Conservation (phyloP, 92 coral and sea anemone species). For the Siderastrea radians region DNA sequence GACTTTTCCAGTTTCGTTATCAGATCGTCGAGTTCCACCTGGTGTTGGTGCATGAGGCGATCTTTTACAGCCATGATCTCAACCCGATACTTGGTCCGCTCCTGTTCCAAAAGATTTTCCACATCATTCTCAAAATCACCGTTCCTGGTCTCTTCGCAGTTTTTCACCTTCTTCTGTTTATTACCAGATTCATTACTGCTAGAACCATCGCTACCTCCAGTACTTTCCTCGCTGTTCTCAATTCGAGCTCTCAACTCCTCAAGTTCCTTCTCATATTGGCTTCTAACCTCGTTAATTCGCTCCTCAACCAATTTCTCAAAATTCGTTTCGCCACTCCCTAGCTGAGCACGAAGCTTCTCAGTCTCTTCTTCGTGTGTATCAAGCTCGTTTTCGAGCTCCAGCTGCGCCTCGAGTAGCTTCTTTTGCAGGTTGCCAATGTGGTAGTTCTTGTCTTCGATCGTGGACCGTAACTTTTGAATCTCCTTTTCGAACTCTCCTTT, state of each 20-base stretch:
- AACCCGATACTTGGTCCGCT: slow-evolving; percentile 81
- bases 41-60: slow-evolving; percentile 80
- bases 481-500: slow-evolving; percentile 74
- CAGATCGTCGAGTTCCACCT: slow-evolving; percentile 78
- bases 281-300: slow-evolving; percentile 62
- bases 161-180: slow-evolving; percentile 46
- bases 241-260: slow-evolving; percentile 72
- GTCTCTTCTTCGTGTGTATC: slow-evolving; percentile 88
- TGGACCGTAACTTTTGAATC: slow-evolving; percentile 74
- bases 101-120: slow-evolving; percentile 74
- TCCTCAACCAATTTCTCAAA: slow-evolving; percentile 54
- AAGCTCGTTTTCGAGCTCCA: slow-evolving; percentile 84
- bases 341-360: slow-evolving; percentile 74
- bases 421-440: slow-evolving; percentile 86
- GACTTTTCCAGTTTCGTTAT: slow-evolving; percentile 78
- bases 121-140: slow-evolving; percentile 35
- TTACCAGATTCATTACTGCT: slow-evolving; percentile 42
- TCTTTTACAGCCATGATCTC: slow-evolving; percentile 88
- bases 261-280: slow-evolving; percentile 78
- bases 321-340: slow-evolving; percentile 64
- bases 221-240: slow-evolving; percentile 45
- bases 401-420: slow-evolving; percentile 82
- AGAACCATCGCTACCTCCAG: slow-evolving; percentile 62
- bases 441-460: slow-evolving; percentile 84
- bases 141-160: not conserved